Conservation (phyloP, 2,797 vertebrate species). For the Darevskia mixta region DNA sequence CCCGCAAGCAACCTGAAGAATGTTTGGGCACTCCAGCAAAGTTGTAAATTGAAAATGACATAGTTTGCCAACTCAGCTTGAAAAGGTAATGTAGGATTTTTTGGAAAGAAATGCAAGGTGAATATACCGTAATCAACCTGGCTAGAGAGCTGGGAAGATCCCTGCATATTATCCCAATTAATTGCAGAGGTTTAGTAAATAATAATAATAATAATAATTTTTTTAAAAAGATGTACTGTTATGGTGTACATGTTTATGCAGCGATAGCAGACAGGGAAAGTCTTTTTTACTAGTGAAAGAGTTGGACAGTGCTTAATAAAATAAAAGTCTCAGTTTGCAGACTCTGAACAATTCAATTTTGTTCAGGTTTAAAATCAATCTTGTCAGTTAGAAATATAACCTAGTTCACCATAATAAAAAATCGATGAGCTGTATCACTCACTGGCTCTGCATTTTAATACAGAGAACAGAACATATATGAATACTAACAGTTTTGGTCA, state of each 20-base stretch:
- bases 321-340: not conserved
- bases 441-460: not conserved
- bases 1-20: slow-evolving; percentile 2
- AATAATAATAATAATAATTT: no score
- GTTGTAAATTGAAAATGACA: slow-evolving; percentile 11
- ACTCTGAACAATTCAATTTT: slow-evolving; percentile 1
- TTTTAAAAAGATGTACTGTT: not conserved
- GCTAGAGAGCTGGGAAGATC: not conserved
- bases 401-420: not conserved
- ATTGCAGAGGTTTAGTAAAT: not conserved
- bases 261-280: not conserved
- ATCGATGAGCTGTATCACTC: not conserved
- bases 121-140: not conserved
- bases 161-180: not conserved
- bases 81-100: slow-evolving; percentile 10
- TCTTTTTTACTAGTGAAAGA: not conserved
- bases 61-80: slow-evolving; percentile 21
- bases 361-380: not conserved
- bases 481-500: not conserved
- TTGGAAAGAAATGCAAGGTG: not conserved
- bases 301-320: not conserved
- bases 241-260: not conserved
- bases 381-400: not conserved
- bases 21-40: not conserved
- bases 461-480: not conserved